A percentile compares a stretch with the other conserved stretches of the same genome.
Conservation (phyloP, 2,113 vertebrate species). For the Ceyx margarethae region DNA sequence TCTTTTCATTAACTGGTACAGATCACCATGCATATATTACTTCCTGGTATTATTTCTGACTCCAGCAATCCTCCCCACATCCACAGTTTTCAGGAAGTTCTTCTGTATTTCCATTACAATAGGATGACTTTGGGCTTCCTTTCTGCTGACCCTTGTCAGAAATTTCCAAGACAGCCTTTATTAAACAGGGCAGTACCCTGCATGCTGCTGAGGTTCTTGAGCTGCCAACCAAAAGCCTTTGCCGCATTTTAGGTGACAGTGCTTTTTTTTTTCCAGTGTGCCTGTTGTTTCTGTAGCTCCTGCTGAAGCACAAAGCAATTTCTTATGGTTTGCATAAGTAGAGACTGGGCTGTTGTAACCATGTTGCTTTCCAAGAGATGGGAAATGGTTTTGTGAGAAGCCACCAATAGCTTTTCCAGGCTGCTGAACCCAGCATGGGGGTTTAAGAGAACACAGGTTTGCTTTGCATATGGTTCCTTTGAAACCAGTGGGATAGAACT, state of each 20-base stretch:
- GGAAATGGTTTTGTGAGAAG: not conserved
- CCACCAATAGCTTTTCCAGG: not conserved
- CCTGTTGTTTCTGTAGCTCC: conserved; percentile 2
- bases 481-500: not conserved
- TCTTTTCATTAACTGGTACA: conserved; percentile 37
- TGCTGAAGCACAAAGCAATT: not conserved
- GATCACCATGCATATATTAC: not conserved
- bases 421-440: not conserved
- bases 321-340: not conserved
- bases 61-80: conserved; percentile 5
- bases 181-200: not conserved
- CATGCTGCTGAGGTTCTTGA: not conserved
- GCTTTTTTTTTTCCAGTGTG: not conserved
- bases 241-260: not conserved
- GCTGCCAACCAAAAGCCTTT: not conserved
- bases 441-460: not conserved
- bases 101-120: conserved; percentile 33
- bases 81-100: conserved; percentile 7
- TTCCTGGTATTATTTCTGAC: conserved; percentile 23
- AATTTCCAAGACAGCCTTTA: not conserved
- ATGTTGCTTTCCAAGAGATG: not conserved
- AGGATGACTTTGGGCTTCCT: conserved; percentile 15
- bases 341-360: not conserved
- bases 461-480: not conserved
- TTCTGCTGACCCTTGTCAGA: conserved; percentile 59